Evolutionary conservation across 2,113 vertebrate species (phyloP).

Genomic region (Aramus guarauna): DNA sequence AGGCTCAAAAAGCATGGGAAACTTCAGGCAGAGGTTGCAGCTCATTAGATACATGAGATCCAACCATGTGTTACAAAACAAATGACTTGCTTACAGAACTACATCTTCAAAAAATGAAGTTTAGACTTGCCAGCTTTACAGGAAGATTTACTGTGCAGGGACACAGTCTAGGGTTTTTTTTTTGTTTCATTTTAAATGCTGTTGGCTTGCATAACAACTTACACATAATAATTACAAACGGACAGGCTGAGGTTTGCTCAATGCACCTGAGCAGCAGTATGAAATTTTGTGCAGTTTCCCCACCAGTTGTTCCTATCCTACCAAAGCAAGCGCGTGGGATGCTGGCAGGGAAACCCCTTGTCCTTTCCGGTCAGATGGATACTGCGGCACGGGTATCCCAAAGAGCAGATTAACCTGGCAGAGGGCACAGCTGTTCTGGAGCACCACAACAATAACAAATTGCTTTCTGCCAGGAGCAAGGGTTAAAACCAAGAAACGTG

Average conservation of each 20-base stretch:
- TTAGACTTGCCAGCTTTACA: not conserved
- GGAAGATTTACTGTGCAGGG: not conserved
- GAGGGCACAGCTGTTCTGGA: not conserved
- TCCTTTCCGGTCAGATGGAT: not conserved
- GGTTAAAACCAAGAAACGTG: not conserved
- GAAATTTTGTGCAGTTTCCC: not conserved
- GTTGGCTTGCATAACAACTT: not conserved
- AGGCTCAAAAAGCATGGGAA: not conserved
- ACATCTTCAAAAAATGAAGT: not conserved
- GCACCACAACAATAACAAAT: not conserved
- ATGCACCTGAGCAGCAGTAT: not conserved
- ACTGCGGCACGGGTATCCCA: not conserved
- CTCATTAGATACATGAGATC: not conserved
- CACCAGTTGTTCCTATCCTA: not conserved
- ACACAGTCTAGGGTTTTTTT: not conserved
- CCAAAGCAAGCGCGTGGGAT: not conserved
- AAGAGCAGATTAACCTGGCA: not conserved
- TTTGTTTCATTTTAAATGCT: not conserved
- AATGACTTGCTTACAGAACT: not conserved
- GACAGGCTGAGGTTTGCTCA: not conserved
- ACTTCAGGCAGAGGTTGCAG: not conserved
- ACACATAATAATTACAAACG: not conserved
- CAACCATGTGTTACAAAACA: not conserved
- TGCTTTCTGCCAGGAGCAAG: not conserved
- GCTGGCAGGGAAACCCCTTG: not conserved